Conservation (phyloP, 2,113 vertebrate genomes). For the Sebastes schlegelii region DNA sequence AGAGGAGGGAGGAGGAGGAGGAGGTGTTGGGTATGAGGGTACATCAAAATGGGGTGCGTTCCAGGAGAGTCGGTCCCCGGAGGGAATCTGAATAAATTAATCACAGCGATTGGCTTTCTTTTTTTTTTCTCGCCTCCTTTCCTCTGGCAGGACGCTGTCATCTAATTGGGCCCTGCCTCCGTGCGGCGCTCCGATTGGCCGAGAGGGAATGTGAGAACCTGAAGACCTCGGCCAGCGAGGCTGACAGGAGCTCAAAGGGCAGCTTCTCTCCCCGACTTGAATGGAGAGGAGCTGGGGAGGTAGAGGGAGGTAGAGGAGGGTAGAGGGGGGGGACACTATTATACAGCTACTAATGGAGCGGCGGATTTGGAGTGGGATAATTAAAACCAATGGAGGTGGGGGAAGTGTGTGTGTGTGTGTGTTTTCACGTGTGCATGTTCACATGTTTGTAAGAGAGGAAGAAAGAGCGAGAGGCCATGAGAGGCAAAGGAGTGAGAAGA, state of each 20-base stretch:
- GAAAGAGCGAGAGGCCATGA: conserved; percentile 36
- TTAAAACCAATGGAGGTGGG: conserved; percentile 81
- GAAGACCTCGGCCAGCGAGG: conserved; percentile 85
- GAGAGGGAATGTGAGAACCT: conserved; percentile 89
- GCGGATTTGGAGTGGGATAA: conserved; percentile 84
- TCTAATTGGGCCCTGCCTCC: conserved; percentile 81
- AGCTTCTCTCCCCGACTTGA: conserved; percentile 78
- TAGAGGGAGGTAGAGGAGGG: background rate
- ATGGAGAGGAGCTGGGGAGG: conserved; percentile 72
- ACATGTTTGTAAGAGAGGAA: conserved; percentile 63
- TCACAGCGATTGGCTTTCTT: conserved; percentile 86
- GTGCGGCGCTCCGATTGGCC: conserved; percentile 76
- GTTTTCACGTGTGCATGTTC: conserved; percentile 60
- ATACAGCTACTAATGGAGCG: conserved; percentile 81
- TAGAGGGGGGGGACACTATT: conserved; percentile 71
- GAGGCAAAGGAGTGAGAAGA: conserved; percentile 26
- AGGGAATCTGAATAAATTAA: conserved; percentile 91
- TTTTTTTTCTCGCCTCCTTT: conserved; percentile 60
- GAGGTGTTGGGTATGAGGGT: conserved; percentile 46
- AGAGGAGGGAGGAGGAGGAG: conserved; percentile 39
- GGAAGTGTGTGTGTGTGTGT: conserved; percentile 24
- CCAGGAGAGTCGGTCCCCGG: conserved; percentile 77
- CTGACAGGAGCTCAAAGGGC: conserved; percentile 88
- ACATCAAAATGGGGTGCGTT: conserved; percentile 76
- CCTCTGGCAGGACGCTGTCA: conserved; percentile 78